Percentiles rank a stretch among this genome's conserved stretches.
These are phyloP conservation scores for Patiria miniata DNA, from an alignment of 35 echinoderm and acorn worm species.

Conservation along the genomic window DNA sequence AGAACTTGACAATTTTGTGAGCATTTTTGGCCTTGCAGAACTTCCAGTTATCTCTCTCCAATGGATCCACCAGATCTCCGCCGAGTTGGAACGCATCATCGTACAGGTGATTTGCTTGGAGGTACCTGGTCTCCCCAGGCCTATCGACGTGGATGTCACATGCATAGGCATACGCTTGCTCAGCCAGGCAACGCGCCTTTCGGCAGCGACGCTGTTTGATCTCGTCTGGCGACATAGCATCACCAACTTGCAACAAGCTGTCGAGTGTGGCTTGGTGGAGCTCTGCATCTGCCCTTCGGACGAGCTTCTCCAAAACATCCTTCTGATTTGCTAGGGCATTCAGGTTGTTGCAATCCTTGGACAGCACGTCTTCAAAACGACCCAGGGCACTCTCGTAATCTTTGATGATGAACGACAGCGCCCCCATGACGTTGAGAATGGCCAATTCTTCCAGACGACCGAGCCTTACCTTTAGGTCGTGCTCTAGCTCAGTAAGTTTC, in stretches of 20 bases:
- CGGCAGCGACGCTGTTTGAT: neutral
- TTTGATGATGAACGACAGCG: neutral
- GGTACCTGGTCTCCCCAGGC: neutral
- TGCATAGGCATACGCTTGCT: neutral
- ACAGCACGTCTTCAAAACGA: neutral
- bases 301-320: neutral
- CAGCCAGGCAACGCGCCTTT: neutral
- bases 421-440: neutral
- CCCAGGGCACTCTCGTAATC: neutral
- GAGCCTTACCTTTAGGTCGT: neutral
- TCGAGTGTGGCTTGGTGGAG: neutral
- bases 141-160: neutral
- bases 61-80: neutral
- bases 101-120: neutral
- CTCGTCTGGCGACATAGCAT: neutral
- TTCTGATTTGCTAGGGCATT: conserved; percentile 10
- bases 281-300: neutral
- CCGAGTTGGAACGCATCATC: neutral
- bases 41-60: conserved; percentile 3
- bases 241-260: neutral
- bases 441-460: conserved; percentile 8
- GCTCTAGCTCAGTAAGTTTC: neutral
- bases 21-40: neutral
- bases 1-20: neutral
- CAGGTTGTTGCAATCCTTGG: conserved; percentile 11